phyloP scores from a whole-genome alignment of 2,113 vertebrate genomes.

The Condylura cristata region DNA sequence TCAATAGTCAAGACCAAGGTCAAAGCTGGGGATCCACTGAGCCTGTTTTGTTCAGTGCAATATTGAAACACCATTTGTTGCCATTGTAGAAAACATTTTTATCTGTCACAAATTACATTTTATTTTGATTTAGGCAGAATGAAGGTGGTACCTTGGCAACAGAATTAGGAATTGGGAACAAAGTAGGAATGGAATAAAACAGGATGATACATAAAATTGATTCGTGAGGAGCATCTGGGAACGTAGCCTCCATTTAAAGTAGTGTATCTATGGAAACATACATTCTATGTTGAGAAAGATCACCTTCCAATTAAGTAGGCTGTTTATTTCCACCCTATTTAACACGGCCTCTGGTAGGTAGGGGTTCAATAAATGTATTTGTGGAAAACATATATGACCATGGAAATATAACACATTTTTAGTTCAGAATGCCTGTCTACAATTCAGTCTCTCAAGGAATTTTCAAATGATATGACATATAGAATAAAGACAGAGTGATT shows the following conservation, averaged over 20 bases:
- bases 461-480: background rate
- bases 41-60: background rate
- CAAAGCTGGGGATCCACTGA: background rate
- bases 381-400: background rate
- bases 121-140: constrained; percentile 5
- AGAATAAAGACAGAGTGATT: background rate
- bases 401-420: background rate
- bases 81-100: background rate
- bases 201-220: background rate
- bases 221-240: background rate
- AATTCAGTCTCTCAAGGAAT: background rate
- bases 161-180: background rate
- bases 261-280: background rate
- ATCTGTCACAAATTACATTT: background rate
- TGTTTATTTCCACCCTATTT: background rate
- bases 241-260: background rate
- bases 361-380: background rate
- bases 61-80: background rate
- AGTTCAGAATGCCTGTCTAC: background rate
- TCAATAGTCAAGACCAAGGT: too few relatives aligned
- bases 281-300: background rate
- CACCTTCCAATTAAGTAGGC: background rate
- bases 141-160: background rate
- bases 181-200: background rate
- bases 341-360: background rate